Evolutionary conservation across 2,888 invertebrate species (phyloP).

Genomic region (Melieria omissa): DNA sequence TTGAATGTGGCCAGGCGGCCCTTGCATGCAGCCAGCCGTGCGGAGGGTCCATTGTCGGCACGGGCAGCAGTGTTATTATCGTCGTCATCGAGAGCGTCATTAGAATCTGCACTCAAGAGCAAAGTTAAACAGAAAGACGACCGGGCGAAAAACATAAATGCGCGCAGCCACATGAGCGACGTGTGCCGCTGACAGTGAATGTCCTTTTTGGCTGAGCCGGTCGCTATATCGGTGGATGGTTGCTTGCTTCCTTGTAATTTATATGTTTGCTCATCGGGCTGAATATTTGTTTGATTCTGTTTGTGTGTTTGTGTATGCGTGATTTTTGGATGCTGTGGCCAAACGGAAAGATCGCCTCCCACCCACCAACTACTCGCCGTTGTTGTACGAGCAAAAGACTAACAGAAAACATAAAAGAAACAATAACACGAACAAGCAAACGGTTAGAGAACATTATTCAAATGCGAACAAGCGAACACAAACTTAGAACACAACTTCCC

Average conservation of each 20-base stretch:
- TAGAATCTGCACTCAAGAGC: neutral
- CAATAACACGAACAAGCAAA: neutral
- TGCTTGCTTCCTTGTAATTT: slow-evolving; percentile 21
- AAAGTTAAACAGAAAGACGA: slow-evolving; percentile 27
- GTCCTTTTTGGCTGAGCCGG: too few species aligned
- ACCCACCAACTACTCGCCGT: slow-evolving; percentile 15
- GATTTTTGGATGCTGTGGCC: too few species aligned
- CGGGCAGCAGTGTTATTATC: neutral
- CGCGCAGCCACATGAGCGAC: slow-evolving; percentile 31
- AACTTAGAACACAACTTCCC: neutral
- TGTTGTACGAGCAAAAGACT: slow-evolving; percentile 4
- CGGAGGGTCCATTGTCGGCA: too few species aligned
- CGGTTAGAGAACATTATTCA: neutral
- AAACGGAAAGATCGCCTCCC: neutral
- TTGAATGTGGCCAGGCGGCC: too few species aligned
- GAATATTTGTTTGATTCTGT: slow-evolving; percentile 28
- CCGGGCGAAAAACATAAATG: neutral
- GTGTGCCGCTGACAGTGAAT: slow-evolving; percentile 29
- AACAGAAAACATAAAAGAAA: neutral
- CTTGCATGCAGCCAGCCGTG: too few species aligned
- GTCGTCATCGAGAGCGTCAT: neutral
- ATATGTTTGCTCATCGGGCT: slow-evolving; percentile 32
- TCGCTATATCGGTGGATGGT: neutral
- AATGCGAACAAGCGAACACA: neutral
- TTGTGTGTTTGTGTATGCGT: neutral